phyloP scores from a whole-genome alignment of 2,888 invertebrate species.

The Chrysina gloriosa region DNA sequence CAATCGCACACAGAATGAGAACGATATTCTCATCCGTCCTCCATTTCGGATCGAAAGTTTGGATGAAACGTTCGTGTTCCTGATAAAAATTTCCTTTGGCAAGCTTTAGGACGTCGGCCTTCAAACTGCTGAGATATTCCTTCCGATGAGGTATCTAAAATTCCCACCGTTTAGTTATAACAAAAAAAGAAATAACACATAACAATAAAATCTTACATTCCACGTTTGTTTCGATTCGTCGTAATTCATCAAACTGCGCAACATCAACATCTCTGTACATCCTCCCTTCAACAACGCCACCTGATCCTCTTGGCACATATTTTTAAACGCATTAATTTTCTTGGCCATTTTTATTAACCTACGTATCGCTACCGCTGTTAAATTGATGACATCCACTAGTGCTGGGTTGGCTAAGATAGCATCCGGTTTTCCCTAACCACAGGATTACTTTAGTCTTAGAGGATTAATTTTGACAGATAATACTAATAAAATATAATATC shows the following conservation, averaged over 20 bases:
- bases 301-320: slow-evolving; percentile 95
- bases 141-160: slow-evolving; percentile 81
- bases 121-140: slow-evolving; percentile 81
- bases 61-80: slow-evolving; percentile 86
- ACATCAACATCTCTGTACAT: slow-evolving; percentile 95
- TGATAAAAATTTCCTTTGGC: slow-evolving; percentile 91
- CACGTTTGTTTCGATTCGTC: slow-evolving; percentile 90
- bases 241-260: slow-evolving; percentile 92
- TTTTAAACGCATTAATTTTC: slow-evolving; percentile 89
- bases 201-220: slow-evolving; percentile 77
- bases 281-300: slow-evolving; percentile 89
- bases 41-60: slow-evolving; percentile 88
- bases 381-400: slow-evolving; percentile 85
- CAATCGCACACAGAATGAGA: slow-evolving; percentile 89
- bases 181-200: not conserved
- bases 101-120: slow-evolving; percentile 89
- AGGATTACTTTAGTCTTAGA: not conserved
- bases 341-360: slow-evolving; percentile 87
- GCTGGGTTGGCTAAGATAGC: slow-evolving; percentile 71
- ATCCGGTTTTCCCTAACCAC: slow-evolving; percentile 45
- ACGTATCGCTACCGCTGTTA: slow-evolving; percentile 92
- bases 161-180: slow-evolving; percentile 40
- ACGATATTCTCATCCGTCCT: slow-evolving; percentile 90
- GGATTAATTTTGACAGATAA: too few relatives aligned
- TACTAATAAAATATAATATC: too few relatives aligned